These are phyloP conservation scores for Lepus europaeus DNA, from an alignment of 2,113 vertebrate species.

Conservation along the genomic window DNA sequence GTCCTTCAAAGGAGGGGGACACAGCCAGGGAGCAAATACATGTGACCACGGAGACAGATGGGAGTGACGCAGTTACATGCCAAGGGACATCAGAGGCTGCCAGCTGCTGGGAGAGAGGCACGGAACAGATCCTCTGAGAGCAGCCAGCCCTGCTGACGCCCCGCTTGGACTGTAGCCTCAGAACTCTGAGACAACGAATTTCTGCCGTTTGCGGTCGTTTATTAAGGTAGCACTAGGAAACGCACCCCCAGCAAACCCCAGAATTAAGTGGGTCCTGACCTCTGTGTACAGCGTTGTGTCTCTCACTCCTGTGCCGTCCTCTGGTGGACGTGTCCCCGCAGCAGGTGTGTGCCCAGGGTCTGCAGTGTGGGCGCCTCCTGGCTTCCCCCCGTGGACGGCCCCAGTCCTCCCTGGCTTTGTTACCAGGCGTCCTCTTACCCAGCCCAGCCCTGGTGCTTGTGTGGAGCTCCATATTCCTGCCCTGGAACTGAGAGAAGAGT, in stretches of 20 bases:
- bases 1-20: not conserved
- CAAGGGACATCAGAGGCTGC: not conserved
- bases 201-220: not conserved
- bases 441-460: not conserved
- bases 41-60: not conserved
- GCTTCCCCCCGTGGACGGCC: not conserved
- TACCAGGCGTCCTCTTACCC: not conserved
- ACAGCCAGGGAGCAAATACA: not conserved
- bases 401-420: not conserved
- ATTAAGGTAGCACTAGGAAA: not conserved
- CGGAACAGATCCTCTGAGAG: not conserved
- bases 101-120: not conserved
- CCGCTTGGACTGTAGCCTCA: not conserved
- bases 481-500: conserved; percentile 41
- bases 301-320: not conserved
- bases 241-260: not conserved
- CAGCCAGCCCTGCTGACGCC: not conserved
- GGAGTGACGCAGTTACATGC: not conserved
- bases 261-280: not conserved
- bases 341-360: rapidly evolving
- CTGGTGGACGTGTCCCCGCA: not conserved
- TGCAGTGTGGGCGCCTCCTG: not conserved
- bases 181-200: not conserved
- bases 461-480: conserved; percentile 30
- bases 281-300: not conserved